Conservation (phyloP, 2,113 vertebrate species). For the Crotalus helleri region DNA sequence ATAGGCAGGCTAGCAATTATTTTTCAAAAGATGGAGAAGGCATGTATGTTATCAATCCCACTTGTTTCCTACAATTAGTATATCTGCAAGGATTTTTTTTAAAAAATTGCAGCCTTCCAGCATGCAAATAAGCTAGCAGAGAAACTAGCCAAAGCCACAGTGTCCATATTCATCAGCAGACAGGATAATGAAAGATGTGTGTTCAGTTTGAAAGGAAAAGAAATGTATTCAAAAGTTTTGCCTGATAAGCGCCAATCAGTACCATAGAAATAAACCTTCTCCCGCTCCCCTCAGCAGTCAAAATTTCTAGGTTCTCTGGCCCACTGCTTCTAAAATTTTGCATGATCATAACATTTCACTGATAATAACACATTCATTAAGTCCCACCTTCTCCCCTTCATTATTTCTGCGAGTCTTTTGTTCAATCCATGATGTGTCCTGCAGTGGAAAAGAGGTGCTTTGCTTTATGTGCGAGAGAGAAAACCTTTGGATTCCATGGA, state of each 20-base stretch:
- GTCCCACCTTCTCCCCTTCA: not conserved
- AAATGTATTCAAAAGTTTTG: not conserved
- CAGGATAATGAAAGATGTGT: not conserved
- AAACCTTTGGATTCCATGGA: conserved; percentile 14
- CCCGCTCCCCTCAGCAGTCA: not conserved
- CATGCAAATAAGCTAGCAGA: not conserved
- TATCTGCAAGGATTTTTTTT: not conserved
- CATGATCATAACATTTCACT: not conserved
- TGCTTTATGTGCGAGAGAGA: conserved; percentile 22
- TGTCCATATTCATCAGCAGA: conserved; percentile 42
- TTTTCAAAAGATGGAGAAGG: not conserved
- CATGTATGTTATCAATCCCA: not conserved
- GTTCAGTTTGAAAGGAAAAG: not conserved
- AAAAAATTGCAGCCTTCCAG: not conserved
- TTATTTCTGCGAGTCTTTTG: not conserved
- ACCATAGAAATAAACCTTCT: not conserved
- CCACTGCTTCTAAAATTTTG: not conserved
- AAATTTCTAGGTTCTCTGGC: not conserved
- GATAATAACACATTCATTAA: not conserved
- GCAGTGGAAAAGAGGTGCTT: not conserved
- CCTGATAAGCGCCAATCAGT: not conserved
- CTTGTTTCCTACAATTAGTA: not conserved
- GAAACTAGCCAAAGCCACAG: conserved; percentile 12
- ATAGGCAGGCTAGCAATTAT: not conserved
- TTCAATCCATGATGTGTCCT: not conserved